phyloP scores from a whole-genome alignment of 2,797 vertebrate genomes.

The Hemibagrus guttatus region DNA sequence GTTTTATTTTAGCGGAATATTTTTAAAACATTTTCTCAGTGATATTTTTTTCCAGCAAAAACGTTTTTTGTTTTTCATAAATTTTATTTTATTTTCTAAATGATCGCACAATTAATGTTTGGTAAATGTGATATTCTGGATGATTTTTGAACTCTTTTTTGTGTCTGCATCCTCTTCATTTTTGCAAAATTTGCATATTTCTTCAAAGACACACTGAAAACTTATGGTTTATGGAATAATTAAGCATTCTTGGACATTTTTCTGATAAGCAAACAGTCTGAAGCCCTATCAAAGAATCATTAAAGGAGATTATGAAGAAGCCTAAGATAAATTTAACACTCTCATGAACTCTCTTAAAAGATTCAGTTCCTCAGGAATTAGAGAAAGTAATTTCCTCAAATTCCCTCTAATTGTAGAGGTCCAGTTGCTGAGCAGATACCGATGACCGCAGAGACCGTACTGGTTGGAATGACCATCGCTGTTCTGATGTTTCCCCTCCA shows the following conservation, averaged over 20 bases:
- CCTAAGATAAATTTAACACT: background rate
- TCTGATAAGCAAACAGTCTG: background rate
- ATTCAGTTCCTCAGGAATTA: background rate
- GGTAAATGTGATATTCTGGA: background rate
- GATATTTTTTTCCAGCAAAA: background rate
- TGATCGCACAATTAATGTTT: background rate
- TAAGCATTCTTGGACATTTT: background rate
- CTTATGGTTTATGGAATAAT: background rate
- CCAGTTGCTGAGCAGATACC: slow-evolving; percentile 66
- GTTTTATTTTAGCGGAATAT: background rate
- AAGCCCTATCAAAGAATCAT: background rate
- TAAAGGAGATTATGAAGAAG: background rate
- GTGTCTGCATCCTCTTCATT: background rate
- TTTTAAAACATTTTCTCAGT: background rate
- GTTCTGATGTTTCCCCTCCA: slow-evolving; percentile 76
- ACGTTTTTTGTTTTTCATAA: no score
- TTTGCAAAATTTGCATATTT: background rate
- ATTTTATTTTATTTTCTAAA: background rate
- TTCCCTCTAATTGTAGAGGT: slow-evolving; percentile 57
- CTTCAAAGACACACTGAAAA: background rate
- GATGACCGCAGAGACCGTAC: slow-evolving; percentile 69
- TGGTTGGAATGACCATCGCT: slow-evolving; percentile 73
- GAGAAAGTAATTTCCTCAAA: no score
- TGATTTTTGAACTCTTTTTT: background rate
- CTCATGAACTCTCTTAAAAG: background rate